These are phyloP conservation scores for Eristalis intricaria DNA, from an alignment of 2,888 invertebrate genomes.

Conservation along the genomic window DNA sequence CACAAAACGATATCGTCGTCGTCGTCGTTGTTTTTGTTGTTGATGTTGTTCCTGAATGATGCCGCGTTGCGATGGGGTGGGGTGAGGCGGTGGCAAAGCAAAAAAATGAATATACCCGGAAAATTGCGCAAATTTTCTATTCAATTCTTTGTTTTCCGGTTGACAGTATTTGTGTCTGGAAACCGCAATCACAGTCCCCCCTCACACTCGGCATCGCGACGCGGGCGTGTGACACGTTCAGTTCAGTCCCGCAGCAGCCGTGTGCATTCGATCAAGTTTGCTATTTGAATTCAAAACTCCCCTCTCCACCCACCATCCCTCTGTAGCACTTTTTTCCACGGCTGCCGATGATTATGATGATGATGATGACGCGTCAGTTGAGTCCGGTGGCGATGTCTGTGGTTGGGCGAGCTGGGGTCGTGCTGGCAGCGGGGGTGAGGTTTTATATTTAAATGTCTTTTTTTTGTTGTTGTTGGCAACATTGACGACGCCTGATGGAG, in stretches of 20 bases:
- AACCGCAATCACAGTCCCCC: slow-evolving; percentile 47
- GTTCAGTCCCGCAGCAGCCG: slow-evolving; percentile 22
- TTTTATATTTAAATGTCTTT: slow-evolving; percentile 5
- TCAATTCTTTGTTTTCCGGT: slow-evolving; percentile 56
- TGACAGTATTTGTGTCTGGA: slow-evolving; percentile 50
- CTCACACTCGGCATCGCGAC: background rate
- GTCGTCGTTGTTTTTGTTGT: no score
- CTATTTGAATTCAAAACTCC: slow-evolving; percentile 12
- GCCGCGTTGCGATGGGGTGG: background rate
- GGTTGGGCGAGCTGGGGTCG: slow-evolving; percentile 4
- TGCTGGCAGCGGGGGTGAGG: background rate
- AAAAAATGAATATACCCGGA: slow-evolving; percentile 13
- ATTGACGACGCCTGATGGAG: slow-evolving; percentile 2
- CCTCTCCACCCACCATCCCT: background rate
- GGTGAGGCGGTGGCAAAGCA: background rate
- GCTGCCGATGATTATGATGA: slow-evolving; percentile 17
- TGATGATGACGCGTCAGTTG: slow-evolving; percentile 31
- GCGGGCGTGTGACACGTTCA: slow-evolving; percentile 6
- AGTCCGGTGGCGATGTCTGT: slow-evolving; percentile 38
- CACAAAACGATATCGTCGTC: background rate
- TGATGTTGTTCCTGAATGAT: background rate
- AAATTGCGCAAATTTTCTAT: slow-evolving; percentile 49
- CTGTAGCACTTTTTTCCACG: background rate
- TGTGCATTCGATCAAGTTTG: slow-evolving; percentile 44
- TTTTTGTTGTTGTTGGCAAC: background rate